phyloP scores from a whole-genome alignment of 2,888 invertebrate genomes.

The Eristalis tenax region DNA sequence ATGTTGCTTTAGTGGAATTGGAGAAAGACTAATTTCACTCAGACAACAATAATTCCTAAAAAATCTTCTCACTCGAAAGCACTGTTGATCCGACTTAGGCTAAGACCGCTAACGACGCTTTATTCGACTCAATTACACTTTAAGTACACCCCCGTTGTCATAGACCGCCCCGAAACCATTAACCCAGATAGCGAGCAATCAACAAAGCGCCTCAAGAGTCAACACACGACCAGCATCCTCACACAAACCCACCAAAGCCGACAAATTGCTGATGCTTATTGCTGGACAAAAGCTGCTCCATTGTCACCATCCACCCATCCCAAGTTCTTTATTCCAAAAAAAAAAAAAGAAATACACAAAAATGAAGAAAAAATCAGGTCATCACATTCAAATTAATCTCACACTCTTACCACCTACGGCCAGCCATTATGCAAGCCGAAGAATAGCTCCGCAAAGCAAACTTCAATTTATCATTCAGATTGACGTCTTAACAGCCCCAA shows the following conservation, averaged over 20 bases:
- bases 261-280: constrained; percentile 29
- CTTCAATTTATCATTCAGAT: constrained; percentile 67
- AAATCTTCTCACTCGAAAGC: too few relatives aligned
- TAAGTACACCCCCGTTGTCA: background rate
- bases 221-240: background rate
- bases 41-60: too few relatives aligned
- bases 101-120: background rate
- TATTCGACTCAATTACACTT: background rate
- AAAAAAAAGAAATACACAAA: constrained; percentile 20
- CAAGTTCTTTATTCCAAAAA: background rate
- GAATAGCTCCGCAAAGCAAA: constrained; percentile 49
- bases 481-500: constrained; percentile 62
- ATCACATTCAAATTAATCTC: constrained; percentile 66
- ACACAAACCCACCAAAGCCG: background rate
- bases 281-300: constrained; percentile 31
- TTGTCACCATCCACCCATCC: constrained; percentile 14
- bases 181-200: background rate
- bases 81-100: background rate
- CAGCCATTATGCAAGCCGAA: constrained; percentile 34
- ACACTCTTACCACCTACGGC: constrained; percentile 19
- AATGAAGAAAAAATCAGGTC: constrained; percentile 42
- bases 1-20: too few relatives aligned
- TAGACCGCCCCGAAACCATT: background rate
- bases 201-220: background rate
- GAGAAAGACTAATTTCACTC: too few relatives aligned